These are phyloP conservation scores for Oligia fasciuncula DNA, from an alignment of 2,888 invertebrate species.

Conservation along the genomic window DNA sequence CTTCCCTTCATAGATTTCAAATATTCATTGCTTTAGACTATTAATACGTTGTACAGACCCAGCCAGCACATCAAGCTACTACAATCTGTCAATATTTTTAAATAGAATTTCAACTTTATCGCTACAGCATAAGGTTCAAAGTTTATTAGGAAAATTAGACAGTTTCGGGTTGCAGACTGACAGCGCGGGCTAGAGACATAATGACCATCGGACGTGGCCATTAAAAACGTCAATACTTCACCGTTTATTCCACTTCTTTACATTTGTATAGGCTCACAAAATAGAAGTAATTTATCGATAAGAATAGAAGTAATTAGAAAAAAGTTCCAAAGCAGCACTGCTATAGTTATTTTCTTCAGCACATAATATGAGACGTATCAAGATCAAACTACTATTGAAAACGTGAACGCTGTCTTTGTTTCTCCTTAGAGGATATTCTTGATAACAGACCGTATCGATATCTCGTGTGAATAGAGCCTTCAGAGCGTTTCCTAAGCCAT, in stretches of 20 bases:
- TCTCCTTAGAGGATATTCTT: not conserved
- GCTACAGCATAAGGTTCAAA: too few relatives aligned
- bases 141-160: too few relatives aligned
- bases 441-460: not conserved
- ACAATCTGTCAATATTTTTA: too few relatives aligned
- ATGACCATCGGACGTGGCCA: not conserved
- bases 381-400: not conserved
- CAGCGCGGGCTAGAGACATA: conserved; percentile 8
- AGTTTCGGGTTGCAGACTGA: not conserved
- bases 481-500: not conserved
- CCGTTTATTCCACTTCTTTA: conserved; percentile 30
- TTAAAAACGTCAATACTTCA: conserved; percentile 31
- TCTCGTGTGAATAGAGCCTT: not conserved
- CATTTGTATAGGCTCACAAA: not conserved
- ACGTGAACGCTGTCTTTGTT: not conserved
- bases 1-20: conserved; percentile 1
- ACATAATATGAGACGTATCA: conserved; percentile 3
- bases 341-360: not conserved
- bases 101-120: too few relatives aligned
- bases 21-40: conserved; percentile 18
- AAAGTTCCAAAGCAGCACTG: not conserved
- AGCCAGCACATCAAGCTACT: too few relatives aligned
- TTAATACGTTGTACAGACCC: not conserved
- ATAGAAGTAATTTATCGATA: not conserved
- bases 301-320: not conserved